Evolutionary conservation across 1,140 invertebrate genomes (phyloP).

Genomic region (Drosophila baimaii): DNA sequence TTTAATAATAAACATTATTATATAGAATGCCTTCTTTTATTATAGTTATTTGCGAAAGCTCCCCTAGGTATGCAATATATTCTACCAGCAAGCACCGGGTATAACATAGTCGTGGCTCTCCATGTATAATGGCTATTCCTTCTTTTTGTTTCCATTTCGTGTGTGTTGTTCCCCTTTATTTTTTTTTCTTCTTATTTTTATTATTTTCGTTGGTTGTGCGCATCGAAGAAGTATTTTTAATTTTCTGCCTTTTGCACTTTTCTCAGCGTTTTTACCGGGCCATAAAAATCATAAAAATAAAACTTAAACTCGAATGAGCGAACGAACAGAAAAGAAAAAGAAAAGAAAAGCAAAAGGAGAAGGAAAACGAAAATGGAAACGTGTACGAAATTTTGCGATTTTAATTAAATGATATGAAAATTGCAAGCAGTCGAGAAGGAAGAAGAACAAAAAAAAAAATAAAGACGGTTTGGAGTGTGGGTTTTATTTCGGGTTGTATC

Average conservation of each 20-base stretch:
- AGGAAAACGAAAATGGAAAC: constrained; percentile 74
- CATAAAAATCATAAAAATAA: constrained; percentile 81
- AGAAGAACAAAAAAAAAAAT: constrained; percentile 14
- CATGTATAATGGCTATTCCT: background rate
- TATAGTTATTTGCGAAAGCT: background rate
- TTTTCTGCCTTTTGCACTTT: constrained; percentile 81
- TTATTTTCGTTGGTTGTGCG: constrained; percentile 45
- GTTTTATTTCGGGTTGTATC: constrained; percentile 11
- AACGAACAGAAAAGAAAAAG: background rate
- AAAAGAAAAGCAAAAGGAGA: constrained; percentile 33
- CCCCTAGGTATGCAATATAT: background rate
- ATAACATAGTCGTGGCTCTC: constrained; percentile 9
- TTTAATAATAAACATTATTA: background rate
- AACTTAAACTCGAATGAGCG: constrained; percentile 47
- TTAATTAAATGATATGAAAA: constrained; percentile 83
- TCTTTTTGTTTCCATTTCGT: constrained; percentile 29
- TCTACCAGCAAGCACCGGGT: background rate
- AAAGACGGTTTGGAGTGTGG: constrained; percentile 8
- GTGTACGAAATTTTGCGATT: constrained; percentile 82
- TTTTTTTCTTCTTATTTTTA: constrained; percentile 30
- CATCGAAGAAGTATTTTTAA: constrained; percentile 78
- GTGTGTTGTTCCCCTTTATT: constrained; percentile 14
- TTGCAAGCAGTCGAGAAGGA: constrained; percentile 66
- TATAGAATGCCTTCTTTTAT: background rate
- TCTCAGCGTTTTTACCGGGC: constrained; percentile 71